Base-by-base conservation (phyloP, 2,888 invertebrate species). In the Tanytarsus gracilentus region DNA sequence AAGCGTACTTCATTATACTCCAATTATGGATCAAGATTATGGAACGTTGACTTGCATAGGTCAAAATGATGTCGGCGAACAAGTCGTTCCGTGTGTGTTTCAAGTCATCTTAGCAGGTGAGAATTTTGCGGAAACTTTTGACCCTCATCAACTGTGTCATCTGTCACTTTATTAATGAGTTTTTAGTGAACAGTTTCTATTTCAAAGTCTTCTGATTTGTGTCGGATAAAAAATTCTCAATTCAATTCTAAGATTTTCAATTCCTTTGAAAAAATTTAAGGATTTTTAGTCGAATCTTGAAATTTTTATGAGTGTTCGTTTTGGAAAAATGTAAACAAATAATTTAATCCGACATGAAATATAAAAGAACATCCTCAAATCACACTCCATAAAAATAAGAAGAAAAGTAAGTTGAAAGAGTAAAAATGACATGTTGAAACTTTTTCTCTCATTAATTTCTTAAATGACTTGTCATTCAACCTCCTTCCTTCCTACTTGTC, bases 1-100 rank as follows among this genome's bases (percentile, higher is more conserved):
- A 18, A 79, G 83, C 63, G 78, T 83, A 63, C 78, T 85, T 65
- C 79, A 82, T 65, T 82, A 81, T 69, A 81, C 80, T 11, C 82
- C 82, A 4, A 79, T 81, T 29, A 81, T 80, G 4, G 82, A 82
- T 72, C 72, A 74, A 72, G 92, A 92, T 78, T 93, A 92, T 74
- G 93, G 93, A 62, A 88, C 89, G 16, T 76, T 93, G 61, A 88
- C 88, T 29, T 93, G 93, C 72, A 84, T 88, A 78, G 92, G 90
- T 11, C 78, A 83, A 66, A 93, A 92, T 75, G 80, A 83, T 67
- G 88, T 92, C 61, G 92, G 92, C 64, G 78, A 84, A 61, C 92
- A 92, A 72, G 76, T 84, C 65, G 80, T 83, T 65, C 91, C 92
- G 9, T 93, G 92, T 71, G 80, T 90, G 69, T 91, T 90, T 75